phyloP scores from a whole-genome alignment of 2,113 vertebrate species.

The Chauna torquata region DNA sequence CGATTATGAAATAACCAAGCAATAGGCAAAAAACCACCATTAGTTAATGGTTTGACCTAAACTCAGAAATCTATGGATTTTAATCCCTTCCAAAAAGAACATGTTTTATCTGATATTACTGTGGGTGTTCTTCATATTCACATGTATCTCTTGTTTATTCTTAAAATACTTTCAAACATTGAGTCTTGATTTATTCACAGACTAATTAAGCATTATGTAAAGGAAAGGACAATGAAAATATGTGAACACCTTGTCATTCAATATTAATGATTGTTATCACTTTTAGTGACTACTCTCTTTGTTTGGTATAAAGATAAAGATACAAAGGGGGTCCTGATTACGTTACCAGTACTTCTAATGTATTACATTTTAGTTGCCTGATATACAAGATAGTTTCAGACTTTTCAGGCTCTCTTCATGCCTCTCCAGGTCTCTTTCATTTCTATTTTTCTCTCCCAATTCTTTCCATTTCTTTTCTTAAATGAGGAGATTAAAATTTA shows the following conservation, averaged over 20 bases:
- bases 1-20: conserved; percentile 33
- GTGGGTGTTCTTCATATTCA: not conserved
- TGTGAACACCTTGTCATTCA: not conserved
- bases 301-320: not conserved
- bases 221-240: not conserved
- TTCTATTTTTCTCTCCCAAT: not conserved
- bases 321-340: not conserved
- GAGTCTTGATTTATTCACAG: not conserved
- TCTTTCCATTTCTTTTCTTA: not conserved
- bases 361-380: not conserved
- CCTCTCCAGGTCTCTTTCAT: not conserved
- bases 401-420: not conserved
- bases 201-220: not conserved
- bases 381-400: not conserved
- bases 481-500: not conserved
- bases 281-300: not conserved
- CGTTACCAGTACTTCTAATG: not conserved
- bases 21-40: conserved; percentile 11
- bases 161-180: not conserved
- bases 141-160: not conserved
- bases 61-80: not conserved
- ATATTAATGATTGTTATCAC: not conserved
- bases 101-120: not conserved
- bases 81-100: not conserved
- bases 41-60: not conserved